Evolutionary conservation across 2,888 invertebrate genomes (phyloP), one percentile per base, ranked within the genome.

Genomic region (Julus scanicus): DNA sequence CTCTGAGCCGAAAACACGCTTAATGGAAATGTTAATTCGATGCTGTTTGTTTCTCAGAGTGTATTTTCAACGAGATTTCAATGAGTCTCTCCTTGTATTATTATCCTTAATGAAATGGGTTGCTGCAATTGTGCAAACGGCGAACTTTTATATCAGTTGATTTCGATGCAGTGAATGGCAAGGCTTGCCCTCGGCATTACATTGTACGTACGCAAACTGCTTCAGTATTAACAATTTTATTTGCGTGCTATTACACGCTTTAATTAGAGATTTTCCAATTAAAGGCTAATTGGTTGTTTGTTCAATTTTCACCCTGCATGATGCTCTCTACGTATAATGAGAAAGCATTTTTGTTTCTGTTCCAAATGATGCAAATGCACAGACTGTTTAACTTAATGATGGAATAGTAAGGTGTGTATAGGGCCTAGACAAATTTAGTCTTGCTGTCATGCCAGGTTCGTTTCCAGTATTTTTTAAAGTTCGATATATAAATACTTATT

Each of bases 1-100:
- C 53, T 13, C 13, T 53, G 17, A 53, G 53, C 15, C 53, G 9
- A 53, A 53, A 53, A 53, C 53, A 15, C 53, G 53, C 53, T 53
- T 53, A 53, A 53, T 53, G 53, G 53, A 53, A 53, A 53, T 53
- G 53, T 53, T 53, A 53, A 53, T 53, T 53, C 53, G 53, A 53
- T 13, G 53, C 53, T 53, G 15, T 13, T 53, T 53, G 53, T 53
- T 13, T 53, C 53, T 53, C 15, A 13, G 3, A 13, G 53, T 53
- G 53, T 53, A 53, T 53, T 53, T 53, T 53, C 53, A 3, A 53
- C 53, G 15, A 53, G 53, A 53, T 53, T 53, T 53, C 53, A 53
- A 53, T 53, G 53, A 15, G 53, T 4, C 13, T 53, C 53, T 15
- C 53, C 15, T 53, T 53, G 15, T 53, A 53, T 15, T 53, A 53